Base-by-base conservation (phyloP, 2,888 invertebrate genomes). In the Hemaris fuciformis region DNA sequence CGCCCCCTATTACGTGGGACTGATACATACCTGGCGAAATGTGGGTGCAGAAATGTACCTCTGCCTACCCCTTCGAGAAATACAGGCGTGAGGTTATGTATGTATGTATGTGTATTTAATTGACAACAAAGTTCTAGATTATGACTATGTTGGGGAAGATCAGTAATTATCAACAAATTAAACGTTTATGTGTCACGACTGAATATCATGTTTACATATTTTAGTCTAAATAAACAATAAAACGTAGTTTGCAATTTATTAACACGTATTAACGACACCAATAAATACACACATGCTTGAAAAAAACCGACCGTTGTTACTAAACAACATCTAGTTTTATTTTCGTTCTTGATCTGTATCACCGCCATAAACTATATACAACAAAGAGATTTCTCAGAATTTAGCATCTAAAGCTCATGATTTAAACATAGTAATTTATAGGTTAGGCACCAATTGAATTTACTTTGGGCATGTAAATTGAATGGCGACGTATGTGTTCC, bases 401-500 rank as follows among this genome's bases (percentile, higher is more conserved):
- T 38, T n/a, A 38, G 38, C 27, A 31, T 53, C 27, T 27, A 31
- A 31, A 53, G 53, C 31, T 31, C 53, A 31, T 53, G 27, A 53
- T 18, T 27, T 31, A 18, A 27, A 18, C 18, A n/a, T n/a, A n/a
- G 31, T 31, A 10, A 27, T 31, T 18, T 53, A 53, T 46, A 46
- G 23, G 23, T 53, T n/a, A n/a, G n/a, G 18, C 31, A 31, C 27
- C 8, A 18, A 31, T 27, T 53, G 18, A 15, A 31, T 15, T 27
- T 31, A 10, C 10, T 31, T 53, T 31, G 8, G 31, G 10, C 18
- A 18, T 53, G 48, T 53, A 27, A 53, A 18, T 31, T 53, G 25
- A 59, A 15, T 18, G 53, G 18, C 53, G 53, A 27, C 31, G 18
- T 45, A 45, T 38, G 23, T 46, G 43, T 61, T 60, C 53, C 64